phyloP scores from a whole-genome alignment of 1,140 invertebrate species.

The Drosophila kikkawai region DNA sequence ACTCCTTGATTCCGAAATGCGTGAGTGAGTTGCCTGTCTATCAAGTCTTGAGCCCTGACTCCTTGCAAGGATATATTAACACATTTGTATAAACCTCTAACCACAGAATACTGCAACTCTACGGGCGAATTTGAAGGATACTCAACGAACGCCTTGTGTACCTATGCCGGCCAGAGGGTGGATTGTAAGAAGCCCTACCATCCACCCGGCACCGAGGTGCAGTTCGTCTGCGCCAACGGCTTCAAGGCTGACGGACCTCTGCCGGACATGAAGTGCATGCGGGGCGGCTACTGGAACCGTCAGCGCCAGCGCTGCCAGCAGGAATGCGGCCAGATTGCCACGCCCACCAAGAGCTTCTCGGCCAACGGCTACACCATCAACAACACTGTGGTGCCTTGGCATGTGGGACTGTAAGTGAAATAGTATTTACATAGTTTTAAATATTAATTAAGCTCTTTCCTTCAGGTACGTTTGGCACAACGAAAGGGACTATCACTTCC shows the following conservation, averaged over 20 bases:
- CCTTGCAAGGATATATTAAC: too few species aligned
- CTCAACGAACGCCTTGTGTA: constrained; percentile 56
- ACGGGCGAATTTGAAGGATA: constrained; percentile 52
- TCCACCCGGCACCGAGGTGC: constrained; percentile 59
- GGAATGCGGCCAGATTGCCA: constrained; percentile 68
- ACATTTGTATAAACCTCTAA: not conserved
- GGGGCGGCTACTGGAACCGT: constrained; percentile 57
- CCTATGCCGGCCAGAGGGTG: constrained; percentile 38
- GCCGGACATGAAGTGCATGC: constrained; percentile 52
- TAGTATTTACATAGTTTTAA: not conserved
- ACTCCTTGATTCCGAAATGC: constrained; percentile 50
- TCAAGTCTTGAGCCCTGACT: too few species aligned
- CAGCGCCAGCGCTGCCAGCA: constrained; percentile 51
- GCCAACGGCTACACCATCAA: constrained; percentile 51
- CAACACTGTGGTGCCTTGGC: constrained; percentile 86
- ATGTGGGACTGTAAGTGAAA: constrained; percentile 85
- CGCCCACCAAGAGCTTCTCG: constrained; percentile 58
- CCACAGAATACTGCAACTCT: constrained; percentile 57
- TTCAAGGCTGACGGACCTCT: constrained; percentile 31
- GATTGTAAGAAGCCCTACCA: constrained; percentile 47
- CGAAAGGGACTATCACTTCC: constrained; percentile 76
- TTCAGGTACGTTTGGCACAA: constrained; percentile 55
- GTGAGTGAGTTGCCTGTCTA: constrained; percentile 55
- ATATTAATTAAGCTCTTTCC: not conserved
- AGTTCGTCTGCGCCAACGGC: constrained; percentile 61